phyloP scores from a whole-genome alignment of 2,888 invertebrate genomes.

The Catocala fraxini region DNA sequence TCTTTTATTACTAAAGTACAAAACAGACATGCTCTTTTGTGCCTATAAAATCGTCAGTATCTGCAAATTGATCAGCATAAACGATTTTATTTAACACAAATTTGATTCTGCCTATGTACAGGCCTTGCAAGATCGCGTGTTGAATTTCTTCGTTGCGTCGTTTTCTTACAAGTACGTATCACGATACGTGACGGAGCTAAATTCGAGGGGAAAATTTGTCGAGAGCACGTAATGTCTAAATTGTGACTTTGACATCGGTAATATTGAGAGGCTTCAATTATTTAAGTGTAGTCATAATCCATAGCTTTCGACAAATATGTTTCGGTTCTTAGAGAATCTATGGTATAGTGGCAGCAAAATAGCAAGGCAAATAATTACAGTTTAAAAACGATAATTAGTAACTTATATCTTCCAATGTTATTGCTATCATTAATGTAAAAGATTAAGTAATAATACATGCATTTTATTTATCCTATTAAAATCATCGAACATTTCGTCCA shows the following conservation, averaged over 20 bases:
- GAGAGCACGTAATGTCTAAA: constrained; percentile 66
- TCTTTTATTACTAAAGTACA: too few species aligned
- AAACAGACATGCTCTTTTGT: neutral
- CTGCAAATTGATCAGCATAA: constrained; percentile 19
- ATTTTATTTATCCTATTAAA: too few species aligned
- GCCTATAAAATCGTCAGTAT: neutral
- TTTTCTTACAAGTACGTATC: constrained; percentile 53
- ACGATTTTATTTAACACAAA: constrained; percentile 28
- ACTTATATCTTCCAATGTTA: too few species aligned
- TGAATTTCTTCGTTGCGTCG: constrained; percentile 39
- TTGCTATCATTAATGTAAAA: too few species aligned
- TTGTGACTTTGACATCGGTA: constrained; percentile 63
- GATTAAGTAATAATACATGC: too few species aligned
- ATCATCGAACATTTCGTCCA: too few species aligned
- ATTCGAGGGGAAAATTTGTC: constrained; percentile 54
- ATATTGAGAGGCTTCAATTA: constrained; percentile 49
- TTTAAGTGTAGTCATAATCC: constrained; percentile 49
- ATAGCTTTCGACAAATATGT: constrained; percentile 32
- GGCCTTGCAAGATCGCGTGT: constrained; percentile 42
- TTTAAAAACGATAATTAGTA: too few species aligned
- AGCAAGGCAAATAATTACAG: too few species aligned
- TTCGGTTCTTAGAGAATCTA: too few species aligned
- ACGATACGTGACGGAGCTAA: constrained; percentile 61
- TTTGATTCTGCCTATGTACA: constrained; percentile 37
- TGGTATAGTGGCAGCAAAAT: too few species aligned